Evolutionary conservation across 2,113 vertebrate species (phyloP).

Genomic region (Charadrius vociferus): DNA sequence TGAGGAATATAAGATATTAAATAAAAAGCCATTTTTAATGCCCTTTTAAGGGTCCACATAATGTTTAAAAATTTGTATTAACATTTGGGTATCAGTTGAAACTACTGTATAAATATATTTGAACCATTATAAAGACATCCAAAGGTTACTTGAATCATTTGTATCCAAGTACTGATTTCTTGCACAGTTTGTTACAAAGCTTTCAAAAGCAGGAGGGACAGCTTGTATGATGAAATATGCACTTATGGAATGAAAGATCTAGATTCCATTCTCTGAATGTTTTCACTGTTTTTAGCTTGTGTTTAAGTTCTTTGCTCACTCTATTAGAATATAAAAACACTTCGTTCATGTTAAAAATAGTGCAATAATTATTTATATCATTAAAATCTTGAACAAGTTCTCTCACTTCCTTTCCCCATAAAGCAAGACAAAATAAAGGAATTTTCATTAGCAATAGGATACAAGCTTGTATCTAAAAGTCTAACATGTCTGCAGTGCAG

Average conservation of each 20-base stretch:
- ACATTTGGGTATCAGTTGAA: background rate
- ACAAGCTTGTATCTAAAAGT: background rate
- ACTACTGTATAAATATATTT: background rate
- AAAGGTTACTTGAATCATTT: background rate
- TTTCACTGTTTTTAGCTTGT: background rate
- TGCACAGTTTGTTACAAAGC: background rate
- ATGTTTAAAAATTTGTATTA: background rate
- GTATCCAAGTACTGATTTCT: background rate
- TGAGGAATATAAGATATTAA: background rate
- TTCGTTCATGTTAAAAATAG: background rate
- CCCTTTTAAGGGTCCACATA: background rate
- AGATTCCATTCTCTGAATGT: background rate
- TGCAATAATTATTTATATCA: background rate
- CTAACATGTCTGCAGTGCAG: background rate
- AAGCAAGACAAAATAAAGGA: background rate
- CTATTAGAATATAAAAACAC: background rate
- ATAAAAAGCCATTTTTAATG: background rate
- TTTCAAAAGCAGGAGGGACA: background rate
- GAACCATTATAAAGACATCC: background rate
- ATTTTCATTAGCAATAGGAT: background rate
- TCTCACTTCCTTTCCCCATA: background rate
- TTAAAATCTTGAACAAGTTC: background rate
- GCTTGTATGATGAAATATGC: background rate
- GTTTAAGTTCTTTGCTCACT: background rate
- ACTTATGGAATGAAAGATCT: background rate